Evolutionary conservation across 2,113 vertebrate species (phyloP).

Genomic region (Menura novaehollandiae): DNA sequence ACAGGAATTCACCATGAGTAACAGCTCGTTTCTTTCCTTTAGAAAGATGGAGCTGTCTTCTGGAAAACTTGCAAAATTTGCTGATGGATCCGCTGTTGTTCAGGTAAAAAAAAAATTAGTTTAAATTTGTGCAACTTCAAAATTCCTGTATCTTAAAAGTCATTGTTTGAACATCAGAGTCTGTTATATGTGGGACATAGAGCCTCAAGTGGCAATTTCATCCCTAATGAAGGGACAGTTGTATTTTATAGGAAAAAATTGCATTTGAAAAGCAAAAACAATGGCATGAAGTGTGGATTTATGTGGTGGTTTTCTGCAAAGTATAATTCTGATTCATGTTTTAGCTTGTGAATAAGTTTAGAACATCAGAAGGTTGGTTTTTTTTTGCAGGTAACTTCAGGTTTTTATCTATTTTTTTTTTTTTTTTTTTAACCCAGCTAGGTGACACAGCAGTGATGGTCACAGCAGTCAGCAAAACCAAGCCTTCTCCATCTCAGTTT

Average conservation of each 20-base stretch:
- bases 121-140: neutral
- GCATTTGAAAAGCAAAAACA: neutral
- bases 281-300: rapidly evolving
- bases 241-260: neutral
- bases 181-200: neutral
- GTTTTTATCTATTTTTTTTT: neutral
- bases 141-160: neutral
- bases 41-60: slow-evolving; percentile 92
- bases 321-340: neutral
- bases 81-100: slow-evolving; percentile 92
- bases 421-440: slow-evolving; percentile 71
- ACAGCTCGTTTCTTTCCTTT: neutral
- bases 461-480: slow-evolving; percentile 94
- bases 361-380: neutral
- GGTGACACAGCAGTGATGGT: slow-evolving; percentile 97
- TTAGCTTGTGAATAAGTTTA: neutral
- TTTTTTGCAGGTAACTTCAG: neutral
- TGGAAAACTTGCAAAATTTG: slow-evolving; percentile 91
- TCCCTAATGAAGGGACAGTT: neutral
- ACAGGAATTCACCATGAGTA: rapidly evolving
- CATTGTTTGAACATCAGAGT: neutral
- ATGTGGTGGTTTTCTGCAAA: neutral
- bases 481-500: slow-evolving; percentile 87
- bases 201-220: neutral
- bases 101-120: slow-evolving; percentile 74